Percentiles rank a stretch among this genome's conserved stretches.
Conservation (phyloP, 37 sponge, comb jelly and placozoan species). For the Beroe ovata region DNA sequence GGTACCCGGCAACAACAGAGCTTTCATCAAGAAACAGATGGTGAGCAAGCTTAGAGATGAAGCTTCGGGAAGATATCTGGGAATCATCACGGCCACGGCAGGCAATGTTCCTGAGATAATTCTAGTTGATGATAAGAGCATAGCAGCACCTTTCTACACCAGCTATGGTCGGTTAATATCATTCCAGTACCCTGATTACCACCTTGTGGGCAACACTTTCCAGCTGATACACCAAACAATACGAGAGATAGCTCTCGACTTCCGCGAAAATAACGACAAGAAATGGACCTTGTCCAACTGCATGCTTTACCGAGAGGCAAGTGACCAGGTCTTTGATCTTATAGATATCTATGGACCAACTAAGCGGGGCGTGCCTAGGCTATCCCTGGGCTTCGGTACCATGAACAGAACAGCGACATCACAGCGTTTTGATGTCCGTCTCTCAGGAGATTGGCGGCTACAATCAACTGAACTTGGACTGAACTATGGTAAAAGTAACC, state of each 20-base stretch:
- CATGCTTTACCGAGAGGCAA: background rate
- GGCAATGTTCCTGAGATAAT: background rate
- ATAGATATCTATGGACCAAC: background rate
- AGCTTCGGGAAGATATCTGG: background rate
- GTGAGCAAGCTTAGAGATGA: background rate
- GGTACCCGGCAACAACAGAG: background rate
- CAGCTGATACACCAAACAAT: background rate
- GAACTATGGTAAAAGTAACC: background rate
- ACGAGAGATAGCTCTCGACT: background rate
- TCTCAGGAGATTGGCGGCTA: background rate
- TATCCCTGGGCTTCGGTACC: background rate
- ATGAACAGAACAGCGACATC: background rate
- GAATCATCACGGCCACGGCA: background rate
- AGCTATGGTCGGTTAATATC: background rate
- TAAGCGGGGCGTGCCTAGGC: background rate
- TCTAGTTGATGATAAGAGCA: background rate
- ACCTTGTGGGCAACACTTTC: background rate
- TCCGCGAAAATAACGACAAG: background rate
- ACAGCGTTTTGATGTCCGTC: background rate
- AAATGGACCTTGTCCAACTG: background rate
- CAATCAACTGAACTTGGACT: background rate
- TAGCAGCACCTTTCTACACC: constrained; percentile 8
- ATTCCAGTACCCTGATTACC: background rate
- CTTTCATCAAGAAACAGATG: background rate
- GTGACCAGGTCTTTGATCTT: background rate